Conservation (phyloP, 2,888 invertebrate genomes). For the Ernsta delagoae region DNA sequence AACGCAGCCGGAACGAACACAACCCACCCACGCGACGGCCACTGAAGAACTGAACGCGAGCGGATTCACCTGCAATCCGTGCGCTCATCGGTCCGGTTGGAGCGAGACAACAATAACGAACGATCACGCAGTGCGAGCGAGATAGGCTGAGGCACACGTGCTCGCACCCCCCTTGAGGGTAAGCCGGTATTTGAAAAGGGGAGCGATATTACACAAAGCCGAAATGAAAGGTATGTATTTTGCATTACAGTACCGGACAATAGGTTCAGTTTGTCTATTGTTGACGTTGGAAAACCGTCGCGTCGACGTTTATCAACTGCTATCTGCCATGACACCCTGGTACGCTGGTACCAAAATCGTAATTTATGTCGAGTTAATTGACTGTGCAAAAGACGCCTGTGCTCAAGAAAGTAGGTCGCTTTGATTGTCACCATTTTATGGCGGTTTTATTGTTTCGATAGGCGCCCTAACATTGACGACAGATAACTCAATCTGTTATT, state of each 20-base stretch:
- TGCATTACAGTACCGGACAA: conserved; percentile 71
- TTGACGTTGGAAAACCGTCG: conserved; percentile 59
- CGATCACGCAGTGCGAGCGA: conserved; percentile 47
- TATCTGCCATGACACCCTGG: conserved; percentile 53
- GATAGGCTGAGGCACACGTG: conserved; percentile 70
- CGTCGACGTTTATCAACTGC: conserved; percentile 56
- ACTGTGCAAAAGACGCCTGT: conserved; percentile 20
- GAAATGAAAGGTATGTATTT: conserved; percentile 68
- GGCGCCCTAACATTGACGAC: neutral
- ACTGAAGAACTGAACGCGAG: conserved; percentile 64
- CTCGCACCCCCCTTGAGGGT: conserved; percentile 64
- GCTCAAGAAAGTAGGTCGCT: conserved; percentile 30
- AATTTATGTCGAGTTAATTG: conserved; percentile 33
- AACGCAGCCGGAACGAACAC: too few species aligned
- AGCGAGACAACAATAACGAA: conserved; percentile 52
- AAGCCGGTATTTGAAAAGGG: conserved; percentile 73
- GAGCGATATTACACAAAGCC: conserved; percentile 75
- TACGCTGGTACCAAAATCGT: conserved; percentile 19
- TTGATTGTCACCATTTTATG: conserved; percentile 9
- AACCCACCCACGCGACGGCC: conserved; percentile 60
- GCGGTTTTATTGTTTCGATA: conserved; percentile 9
- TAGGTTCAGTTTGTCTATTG: conserved; percentile 63
- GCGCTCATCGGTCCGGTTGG: conserved; percentile 69
- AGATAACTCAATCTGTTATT: conserved; percentile 7
- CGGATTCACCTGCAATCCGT: conserved; percentile 82